Percentiles rank a stretch among this genome's conserved stretches.
Evolutionary conservation across 2,113 vertebrate species (phyloP).

Genomic region (Dromaius novaehollandiae): DNA sequence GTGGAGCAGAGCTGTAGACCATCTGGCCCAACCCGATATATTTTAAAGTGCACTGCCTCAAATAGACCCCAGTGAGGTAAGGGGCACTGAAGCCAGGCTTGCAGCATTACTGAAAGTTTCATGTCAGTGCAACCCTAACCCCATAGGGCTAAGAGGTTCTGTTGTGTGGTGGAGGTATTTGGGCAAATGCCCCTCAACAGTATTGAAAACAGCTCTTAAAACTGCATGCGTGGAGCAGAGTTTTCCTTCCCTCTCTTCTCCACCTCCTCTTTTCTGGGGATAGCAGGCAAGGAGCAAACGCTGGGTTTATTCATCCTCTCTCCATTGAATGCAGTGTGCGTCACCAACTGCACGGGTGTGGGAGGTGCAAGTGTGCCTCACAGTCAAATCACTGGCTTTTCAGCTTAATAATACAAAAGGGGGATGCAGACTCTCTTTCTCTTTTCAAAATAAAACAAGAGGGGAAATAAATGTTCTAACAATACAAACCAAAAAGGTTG

Average conservation of each 20-base stretch:
- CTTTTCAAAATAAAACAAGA: slow-evolving; percentile 12
- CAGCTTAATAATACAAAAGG: slow-evolving; percentile 35
- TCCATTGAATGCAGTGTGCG: not conserved
- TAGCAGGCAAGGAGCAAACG: not conserved
- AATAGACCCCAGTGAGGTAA: not conserved
- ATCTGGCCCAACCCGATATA: fast-evolving
- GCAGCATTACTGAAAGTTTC: not conserved
- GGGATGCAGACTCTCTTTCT: not conserved
- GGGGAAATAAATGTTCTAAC: not conserved
- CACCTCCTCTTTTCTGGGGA: not conserved
- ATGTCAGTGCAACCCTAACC: not conserved
- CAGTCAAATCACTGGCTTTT: slow-evolving; percentile 36
- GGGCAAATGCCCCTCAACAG: not conserved
- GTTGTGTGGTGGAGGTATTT: not conserved
- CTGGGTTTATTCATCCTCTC: slow-evolving; percentile 49
- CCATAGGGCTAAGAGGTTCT: not conserved
- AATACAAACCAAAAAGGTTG: not conserved
- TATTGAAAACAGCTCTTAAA: not conserved
- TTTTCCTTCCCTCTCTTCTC: not conserved
- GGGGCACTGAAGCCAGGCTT: not conserved
- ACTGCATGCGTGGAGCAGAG: not conserved
- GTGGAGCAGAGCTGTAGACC: not conserved
- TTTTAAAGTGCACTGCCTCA: not conserved
- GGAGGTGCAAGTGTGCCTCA: slow-evolving; percentile 51
- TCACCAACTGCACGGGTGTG: slow-evolving; percentile 23